Percentiles rank a stretch among this genome's conserved stretches.
These are phyloP conservation scores for Araneus ventricosus DNA, from an alignment of 1,140 invertebrate genomes.

Conservation along the genomic window DNA sequence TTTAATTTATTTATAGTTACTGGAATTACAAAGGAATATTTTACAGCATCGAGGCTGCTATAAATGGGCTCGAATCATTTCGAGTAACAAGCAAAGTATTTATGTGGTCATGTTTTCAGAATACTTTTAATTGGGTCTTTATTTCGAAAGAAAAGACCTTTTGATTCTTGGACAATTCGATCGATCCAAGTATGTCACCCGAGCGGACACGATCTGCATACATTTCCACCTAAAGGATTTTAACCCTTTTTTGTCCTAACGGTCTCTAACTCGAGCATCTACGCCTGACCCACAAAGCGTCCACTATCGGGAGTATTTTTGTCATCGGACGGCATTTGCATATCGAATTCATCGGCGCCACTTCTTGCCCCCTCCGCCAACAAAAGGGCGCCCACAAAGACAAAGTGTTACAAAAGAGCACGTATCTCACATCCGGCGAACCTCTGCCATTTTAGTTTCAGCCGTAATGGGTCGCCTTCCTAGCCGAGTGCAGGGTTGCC, in stretches of 20 bases:
- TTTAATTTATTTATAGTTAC: too few relatives aligned
- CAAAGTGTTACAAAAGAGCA: constrained; percentile 26
- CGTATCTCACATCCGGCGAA: not conserved
- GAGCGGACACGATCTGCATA: not conserved
- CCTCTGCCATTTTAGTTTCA: not conserved
- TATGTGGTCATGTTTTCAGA: not conserved
- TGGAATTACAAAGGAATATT: too few relatives aligned
- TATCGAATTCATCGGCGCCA: not conserved
- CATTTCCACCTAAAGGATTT: not conserved
- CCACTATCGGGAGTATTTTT: not conserved
- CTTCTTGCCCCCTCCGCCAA: not conserved
- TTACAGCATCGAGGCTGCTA: too few relatives aligned
- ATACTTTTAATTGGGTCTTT: not conserved
- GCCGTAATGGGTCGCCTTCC: not conserved
- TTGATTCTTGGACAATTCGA: not conserved
- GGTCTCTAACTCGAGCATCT: not conserved
- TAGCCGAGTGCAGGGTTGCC: too few relatives aligned
- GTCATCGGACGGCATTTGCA: not conserved
- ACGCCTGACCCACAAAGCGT: not conserved
- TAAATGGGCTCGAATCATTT: too few relatives aligned
- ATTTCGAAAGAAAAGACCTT: not conserved
- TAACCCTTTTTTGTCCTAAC: not conserved
- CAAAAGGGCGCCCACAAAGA: not conserved
- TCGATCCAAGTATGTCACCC: not conserved
- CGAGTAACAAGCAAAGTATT: too few relatives aligned